Base-by-base conservation (phyloP, 2,888 invertebrate genomes). In the Drosophila demipolita region DNA sequence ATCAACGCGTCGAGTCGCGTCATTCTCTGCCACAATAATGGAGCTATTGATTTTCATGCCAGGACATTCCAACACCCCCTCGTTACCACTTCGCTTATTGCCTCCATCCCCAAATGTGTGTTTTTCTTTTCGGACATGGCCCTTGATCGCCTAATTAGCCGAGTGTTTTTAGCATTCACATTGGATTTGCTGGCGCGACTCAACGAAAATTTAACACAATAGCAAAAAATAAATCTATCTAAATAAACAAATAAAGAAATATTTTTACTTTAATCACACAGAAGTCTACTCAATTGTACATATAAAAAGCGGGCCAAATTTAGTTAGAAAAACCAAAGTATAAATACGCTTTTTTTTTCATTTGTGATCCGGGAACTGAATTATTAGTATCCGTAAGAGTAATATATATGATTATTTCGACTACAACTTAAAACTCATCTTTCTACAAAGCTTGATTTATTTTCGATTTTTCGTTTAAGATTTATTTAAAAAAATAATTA, bases 1-100 rank as follows among this genome's bases (percentile, higher is more conserved):
- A 87, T 87, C 87, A 87, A 83, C 76, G 75, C 75, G 73, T 73
- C 76, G 69, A 67, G 59, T 78, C 72, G 72, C 68, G 54, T 64
- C 61, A 65, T 53, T 62, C 12, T 26, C 59, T 61, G 57, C 73
- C 65, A 68, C 74, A 73, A 86, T 83, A 85, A 85, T 86, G 77
- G 80, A 78, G 75, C 87, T 86, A 87, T 87, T 87, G 88, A 87
- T 87, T 87, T 87, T 86, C 65, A 52, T 42, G 36, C 35, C 45
- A 17, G 45, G 20, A 23, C 45, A 23, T 45, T 15, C 4, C 45
- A 23, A 45, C 15, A 15, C 45, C 54, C 7, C 11, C 20, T 33
- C 12, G 1, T 15, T 5, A 7, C n/a, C 38, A 38, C 32, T 35
- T 29, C 32, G 5, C 11, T 2, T 8, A 11, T 11, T 20, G 26